Evolutionary conservation across 2,888 invertebrate genomes (phyloP), one percentile per base, ranked within the genome.

Genomic region (Nesidiocoris tenuis): DNA sequence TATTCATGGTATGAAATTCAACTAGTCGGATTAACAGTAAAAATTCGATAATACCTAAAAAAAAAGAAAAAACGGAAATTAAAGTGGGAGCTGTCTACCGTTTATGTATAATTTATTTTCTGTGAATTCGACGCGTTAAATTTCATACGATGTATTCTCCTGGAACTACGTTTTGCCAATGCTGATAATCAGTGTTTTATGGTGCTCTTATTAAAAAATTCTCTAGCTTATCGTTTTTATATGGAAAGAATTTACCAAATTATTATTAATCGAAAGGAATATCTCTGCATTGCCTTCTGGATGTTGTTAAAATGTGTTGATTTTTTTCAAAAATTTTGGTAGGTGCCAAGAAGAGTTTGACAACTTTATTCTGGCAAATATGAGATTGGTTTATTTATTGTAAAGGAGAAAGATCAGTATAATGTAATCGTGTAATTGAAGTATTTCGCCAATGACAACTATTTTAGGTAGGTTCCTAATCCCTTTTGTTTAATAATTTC

Each of bases 141-240:
- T n/a, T n/a, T n/a, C n/a, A n/a, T n/a, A n/a, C n/a, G n/a, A n/a
- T n/a, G 39, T 39, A 39, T 39, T 39, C 39, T 39, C 39, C 12
- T 39, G 39, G 39, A 39, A 39, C 5, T 7, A 39, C 12, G 39
- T 39, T 39, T 39, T 39, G 39, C 39, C 3, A 12, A 39, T 39
- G 39, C 39, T 39, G 39, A 39, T 39, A 3, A 12, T 21, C 63
- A 63, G 63, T 70, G 39, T 68, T 70, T 70, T 24, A 59, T 70
- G 70, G 70, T 70, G 70, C 70, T 70, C 57, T 23, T 23, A 19
- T 17, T 57, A 12, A 19, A 18, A 12, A 39, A 24, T 22, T 39
- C 65, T 65, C 65, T 65, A 24, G 65, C 54, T 23, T 39, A n/a
- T n/a, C n/a, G n/a, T 39, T 39, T 39, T 39, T 39, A 12, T 39